A percentile compares a stretch with the other conserved stretches of the same genome.
These are phyloP conservation scores for Arctocebus calabarensis DNA, from an alignment of 2,797 vertebrate genomes.

Conservation along the genomic window DNA sequence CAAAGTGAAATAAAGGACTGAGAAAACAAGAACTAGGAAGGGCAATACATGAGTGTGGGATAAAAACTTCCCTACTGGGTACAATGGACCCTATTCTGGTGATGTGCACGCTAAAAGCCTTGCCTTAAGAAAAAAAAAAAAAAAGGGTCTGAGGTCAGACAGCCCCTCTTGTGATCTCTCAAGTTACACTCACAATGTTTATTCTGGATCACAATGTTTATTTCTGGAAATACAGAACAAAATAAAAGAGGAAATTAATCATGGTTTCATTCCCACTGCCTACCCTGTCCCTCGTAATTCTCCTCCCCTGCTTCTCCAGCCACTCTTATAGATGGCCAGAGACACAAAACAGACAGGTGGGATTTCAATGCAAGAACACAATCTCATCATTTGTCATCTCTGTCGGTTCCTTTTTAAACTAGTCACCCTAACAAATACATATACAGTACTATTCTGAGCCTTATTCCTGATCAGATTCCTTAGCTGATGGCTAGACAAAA, in stretches of 20 bases:
- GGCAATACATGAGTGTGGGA: too few relatives aligned
- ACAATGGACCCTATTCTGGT: too few relatives aligned
- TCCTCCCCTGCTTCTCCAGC: not conserved
- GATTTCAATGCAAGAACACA: not conserved
- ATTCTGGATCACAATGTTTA: not conserved
- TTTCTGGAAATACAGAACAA: not conserved
- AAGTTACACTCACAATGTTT: accelerated
- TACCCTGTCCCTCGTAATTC: not conserved
- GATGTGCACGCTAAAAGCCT: too few relatives aligned
- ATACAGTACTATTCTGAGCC: not conserved
- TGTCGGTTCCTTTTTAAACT: not conserved
- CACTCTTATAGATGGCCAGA: not conserved
- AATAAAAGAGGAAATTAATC: not conserved
- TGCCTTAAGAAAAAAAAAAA: not conserved
- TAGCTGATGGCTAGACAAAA: not conserved
- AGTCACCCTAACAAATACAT: not conserved
- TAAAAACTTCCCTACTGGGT: too few relatives aligned
- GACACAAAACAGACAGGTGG: not conserved
- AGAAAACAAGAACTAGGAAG: too few relatives aligned
- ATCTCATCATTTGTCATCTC: not conserved
- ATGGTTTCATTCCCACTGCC: not conserved
- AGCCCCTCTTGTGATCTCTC: not conserved
- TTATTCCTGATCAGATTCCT: too few relatives aligned
- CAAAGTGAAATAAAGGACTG: too few relatives aligned
- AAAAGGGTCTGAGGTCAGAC: not conserved